Evolutionary conservation across 2,113 vertebrate genomes (phyloP), one percentile per base, ranked within the genome.

Genomic region (Tachuris rubrigastra): DNA sequence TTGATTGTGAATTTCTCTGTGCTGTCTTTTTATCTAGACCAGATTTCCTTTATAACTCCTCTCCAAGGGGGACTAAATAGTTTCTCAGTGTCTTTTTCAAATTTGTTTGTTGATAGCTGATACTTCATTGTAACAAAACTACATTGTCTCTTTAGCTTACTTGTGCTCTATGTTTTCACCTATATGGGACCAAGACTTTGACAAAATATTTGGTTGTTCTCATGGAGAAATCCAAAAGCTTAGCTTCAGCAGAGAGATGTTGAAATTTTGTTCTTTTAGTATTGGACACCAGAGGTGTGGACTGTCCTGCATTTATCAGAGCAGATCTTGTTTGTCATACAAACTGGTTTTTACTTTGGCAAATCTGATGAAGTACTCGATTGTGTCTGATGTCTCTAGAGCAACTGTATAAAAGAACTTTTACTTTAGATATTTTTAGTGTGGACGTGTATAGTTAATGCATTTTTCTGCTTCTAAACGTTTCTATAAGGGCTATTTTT

Each of bases 1-100:
- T 89, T 93, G 69, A 55, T 87, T 91, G 39, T 82, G 83, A 86
- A 62, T 95, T 94, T 92, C 14, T 91, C 59, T 69, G 7, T 87
- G 53, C 37, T 80, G 19, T 52, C 12, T 73, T 85, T 44, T 53
- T 53, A 49, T 83, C 17, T 74, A 80, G 63, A 33, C 33, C 46
- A 52, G 27, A 56, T 79, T 90, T 68, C 41, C 25, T 76, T 65
- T 37, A 41, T 19, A 90, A 13, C 35, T 77, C 10, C 20, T 80
- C 90, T 12, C 15, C 25, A 33, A 59, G 30, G 21, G 10, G 4
- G 13, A 69, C 56, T 69, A 44, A 85, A 58, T 62, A 79, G 35
- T n/a, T 94, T 55, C 14, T 74, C 12, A 9, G 22, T 47, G 22
- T 69, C 71, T 69, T 69, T 72, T 59, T 28, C 35, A 69, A 11